Conservation (phyloP, 2,113 vertebrate species). For the Cheirogaleus medius region DNA sequence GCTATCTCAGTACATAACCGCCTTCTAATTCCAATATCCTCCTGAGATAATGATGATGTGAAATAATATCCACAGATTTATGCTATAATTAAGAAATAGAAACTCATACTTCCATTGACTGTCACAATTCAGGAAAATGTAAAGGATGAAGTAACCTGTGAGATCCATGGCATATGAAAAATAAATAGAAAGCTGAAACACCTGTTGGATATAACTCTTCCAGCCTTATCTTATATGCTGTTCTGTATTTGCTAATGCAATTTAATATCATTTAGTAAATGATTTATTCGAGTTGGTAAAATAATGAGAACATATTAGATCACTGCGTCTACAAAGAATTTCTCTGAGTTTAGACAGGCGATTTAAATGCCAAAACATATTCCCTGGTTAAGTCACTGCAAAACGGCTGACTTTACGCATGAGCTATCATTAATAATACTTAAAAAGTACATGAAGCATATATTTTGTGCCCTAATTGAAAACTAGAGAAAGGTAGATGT, state of each 20-base stretch:
- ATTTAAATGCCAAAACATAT: conserved; percentile 59
- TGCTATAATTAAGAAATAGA: not conserved
- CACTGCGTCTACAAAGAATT: conserved; percentile 12
- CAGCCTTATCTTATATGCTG: not conserved
- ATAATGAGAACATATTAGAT: conserved; percentile 47
- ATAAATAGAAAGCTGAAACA: not conserved
- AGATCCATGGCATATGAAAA: not conserved
- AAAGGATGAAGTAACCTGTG: not conserved
- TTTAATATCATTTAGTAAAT: conserved; percentile 40
- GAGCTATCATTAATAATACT: conserved; percentile 47
- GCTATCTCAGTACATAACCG: not conserved
- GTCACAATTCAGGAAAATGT: not conserved
- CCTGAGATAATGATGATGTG: not conserved
- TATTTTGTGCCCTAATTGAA: conserved; percentile 38
- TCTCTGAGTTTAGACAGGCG: conserved; percentile 1
- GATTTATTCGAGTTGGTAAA: conserved; percentile 54
- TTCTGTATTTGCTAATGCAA: not conserved
- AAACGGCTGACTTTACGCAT: not conserved
- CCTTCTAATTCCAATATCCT: not conserved
- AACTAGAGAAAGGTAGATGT: conserved; percentile 16
- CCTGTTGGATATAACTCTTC: not conserved
- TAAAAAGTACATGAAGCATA: not conserved
- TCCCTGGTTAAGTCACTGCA: conserved; percentile 1
- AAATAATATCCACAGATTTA: not conserved
- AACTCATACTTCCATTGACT: not conserved